A percentile compares a stretch with the other conserved stretches of the same genome.
phyloP scores from a whole-genome alignment of 2,113 vertebrate species.

The Thymallus thymallus region DNA sequence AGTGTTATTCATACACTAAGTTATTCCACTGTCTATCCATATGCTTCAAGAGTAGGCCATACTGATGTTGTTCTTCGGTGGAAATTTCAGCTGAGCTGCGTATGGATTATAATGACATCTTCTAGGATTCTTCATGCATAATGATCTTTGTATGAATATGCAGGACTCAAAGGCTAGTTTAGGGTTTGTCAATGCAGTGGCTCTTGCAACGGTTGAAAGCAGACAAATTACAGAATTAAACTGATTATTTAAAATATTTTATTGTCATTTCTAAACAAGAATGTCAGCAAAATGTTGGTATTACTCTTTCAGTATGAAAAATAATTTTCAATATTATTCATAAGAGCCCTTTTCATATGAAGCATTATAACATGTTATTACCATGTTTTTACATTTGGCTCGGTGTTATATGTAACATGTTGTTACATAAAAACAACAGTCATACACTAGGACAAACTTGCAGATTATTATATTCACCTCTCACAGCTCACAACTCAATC shows the following conservation, averaged over 20 bases:
- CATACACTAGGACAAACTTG: too few species aligned
- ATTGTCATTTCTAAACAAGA: background rate
- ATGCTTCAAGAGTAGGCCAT: constrained; percentile 28
- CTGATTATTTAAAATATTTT: background rate
- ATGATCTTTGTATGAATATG: background rate
- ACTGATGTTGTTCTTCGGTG: constrained; percentile 28
- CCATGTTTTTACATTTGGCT: too few species aligned
- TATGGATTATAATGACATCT: background rate
- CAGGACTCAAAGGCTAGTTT: background rate
- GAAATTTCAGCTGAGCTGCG: constrained; percentile 1
- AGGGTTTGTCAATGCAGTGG: background rate
- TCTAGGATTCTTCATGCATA: background rate
- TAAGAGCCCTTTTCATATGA: too few species aligned
- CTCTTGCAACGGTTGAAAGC: background rate
- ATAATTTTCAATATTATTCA: too few species aligned
- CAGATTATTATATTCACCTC: background rate
- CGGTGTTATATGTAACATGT: too few species aligned
- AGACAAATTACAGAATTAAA: background rate
- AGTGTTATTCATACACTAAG: constrained; percentile 17
- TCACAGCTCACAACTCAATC: background rate
- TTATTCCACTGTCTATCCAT: constrained; percentile 39
- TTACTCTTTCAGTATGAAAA: background rate
- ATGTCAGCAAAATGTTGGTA: background rate
- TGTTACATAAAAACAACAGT: too few species aligned
- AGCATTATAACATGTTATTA: too few species aligned